These are phyloP conservation scores for Maniola hyperantus DNA, from an alignment of 2,888 invertebrate genomes.

Conservation along the genomic window DNA sequence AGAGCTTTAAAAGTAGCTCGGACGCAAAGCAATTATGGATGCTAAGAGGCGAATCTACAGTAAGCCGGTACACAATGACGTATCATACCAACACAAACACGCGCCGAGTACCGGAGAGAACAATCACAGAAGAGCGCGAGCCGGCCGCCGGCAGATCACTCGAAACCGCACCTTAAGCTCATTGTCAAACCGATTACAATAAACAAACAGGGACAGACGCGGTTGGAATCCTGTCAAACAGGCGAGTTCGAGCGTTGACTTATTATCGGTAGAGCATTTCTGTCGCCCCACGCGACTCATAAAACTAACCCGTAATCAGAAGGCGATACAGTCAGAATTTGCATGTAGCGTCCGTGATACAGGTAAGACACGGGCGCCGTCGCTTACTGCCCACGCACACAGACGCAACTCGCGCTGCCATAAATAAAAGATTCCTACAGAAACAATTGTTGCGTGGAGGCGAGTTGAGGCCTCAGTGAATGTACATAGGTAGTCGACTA, in stretches of 20 bases:
- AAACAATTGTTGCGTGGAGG: constrained; percentile 83
- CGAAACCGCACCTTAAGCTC: constrained; percentile 83
- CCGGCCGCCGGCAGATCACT: constrained; percentile 79
- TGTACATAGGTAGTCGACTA: constrained; percentile 73
- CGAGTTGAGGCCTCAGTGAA: constrained; percentile 78
- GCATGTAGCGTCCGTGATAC: constrained; percentile 47
- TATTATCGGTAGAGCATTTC: constrained; percentile 82
- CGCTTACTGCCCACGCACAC: constrained; percentile 72
- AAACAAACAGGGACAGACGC: constrained; percentile 83
- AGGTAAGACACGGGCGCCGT: constrained; percentile 79
- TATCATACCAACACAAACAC: constrained; percentile 80
- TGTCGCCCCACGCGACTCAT: constrained; percentile 49
- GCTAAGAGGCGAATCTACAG: constrained; percentile 80
- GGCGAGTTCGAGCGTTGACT: constrained; percentile 83
- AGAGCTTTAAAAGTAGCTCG: constrained; percentile 69
- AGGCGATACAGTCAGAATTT: constrained; percentile 47
- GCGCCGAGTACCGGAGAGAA: constrained; percentile 68
- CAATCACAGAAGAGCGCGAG: constrained; percentile 60
- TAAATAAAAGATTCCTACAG: constrained; percentile 83
- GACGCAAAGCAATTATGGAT: constrained; percentile 78
- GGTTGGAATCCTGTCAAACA: constrained; percentile 83
- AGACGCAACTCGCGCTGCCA: constrained; percentile 66
- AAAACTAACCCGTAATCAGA: constrained; percentile 49
- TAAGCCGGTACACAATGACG: constrained; percentile 78
- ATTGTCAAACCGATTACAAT: constrained; percentile 83